Base-by-base conservation (phyloP, 2,797 vertebrate genomes). In the Parauchenoglanis ngamensis region DNA sequence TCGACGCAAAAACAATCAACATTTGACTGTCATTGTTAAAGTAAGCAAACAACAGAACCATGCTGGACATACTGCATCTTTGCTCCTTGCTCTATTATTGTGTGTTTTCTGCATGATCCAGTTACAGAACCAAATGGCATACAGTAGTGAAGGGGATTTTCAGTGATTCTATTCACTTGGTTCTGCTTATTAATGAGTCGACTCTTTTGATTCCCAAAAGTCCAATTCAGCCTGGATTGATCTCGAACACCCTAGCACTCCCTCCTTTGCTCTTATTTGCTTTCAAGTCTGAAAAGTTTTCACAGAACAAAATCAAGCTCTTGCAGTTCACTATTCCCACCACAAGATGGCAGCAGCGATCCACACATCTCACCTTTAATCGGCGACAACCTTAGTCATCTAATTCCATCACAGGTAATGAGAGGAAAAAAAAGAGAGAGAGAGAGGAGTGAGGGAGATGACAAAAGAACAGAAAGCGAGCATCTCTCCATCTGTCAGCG, bases 341-440 rank as follows among this genome's bases (percentile, higher is more conserved):
- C 96, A 94, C 93, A 85, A 94, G 96, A 92, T 93, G 94, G 93
- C 88, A 90, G 5, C 56, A 92, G 88, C 90, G 91, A 7, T 6
- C 1, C 49, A 79, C 86, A 54, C 79, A 77, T 80, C 15, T 31
- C 28, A 8, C 35, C 0, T 56, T 15, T 10, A 46, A 84, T 19
- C 52, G 49, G 7, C 61, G 54, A 76, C 57, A 75, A 44, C 56
- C 57, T 13, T 54, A 76, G 70, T 83, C 65, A 67, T 84, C 75
- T 83, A 65, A 88, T 82, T 79, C 12, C 83, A 25, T 78, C 86
- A 91, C 88, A 86, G 83, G 87, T 79, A 87, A 90, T 90, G 57
- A 63, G 8, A 49, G 49, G n/a, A 40, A 83, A 49, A 72, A 70
- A 85, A 21, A 67, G 31, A 35, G 59, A 76, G 52, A 76, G 52